phyloP scores from a whole-genome alignment of 2,888 invertebrate species.

The Xylocampa areola region DNA sequence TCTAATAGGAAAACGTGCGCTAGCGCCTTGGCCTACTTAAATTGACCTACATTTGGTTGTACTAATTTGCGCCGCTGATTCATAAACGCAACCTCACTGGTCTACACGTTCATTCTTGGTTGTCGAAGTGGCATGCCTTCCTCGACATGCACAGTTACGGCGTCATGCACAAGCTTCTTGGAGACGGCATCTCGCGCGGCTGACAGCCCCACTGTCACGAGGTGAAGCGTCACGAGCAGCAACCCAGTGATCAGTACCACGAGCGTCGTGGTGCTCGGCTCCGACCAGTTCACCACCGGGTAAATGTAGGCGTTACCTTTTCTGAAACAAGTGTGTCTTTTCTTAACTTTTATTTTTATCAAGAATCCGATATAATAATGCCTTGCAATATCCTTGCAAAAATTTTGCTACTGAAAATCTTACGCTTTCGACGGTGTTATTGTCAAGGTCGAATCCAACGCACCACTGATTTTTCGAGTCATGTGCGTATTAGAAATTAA shows the following conservation, averaged over 20 bases:
- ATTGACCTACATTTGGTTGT: no score
- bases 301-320: constrained; percentile 92
- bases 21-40: no score
- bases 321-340: constrained; percentile 75
- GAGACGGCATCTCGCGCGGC: constrained; percentile 80
- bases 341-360: background rate
- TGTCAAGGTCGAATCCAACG: no score
- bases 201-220: constrained; percentile 88
- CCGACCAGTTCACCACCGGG: constrained; percentile 93
- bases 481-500: no score
- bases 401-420: no score
- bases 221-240: constrained; percentile 91
- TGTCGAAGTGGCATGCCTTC: constrained; percentile 73
- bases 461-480: no score
- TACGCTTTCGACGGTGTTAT: no score
- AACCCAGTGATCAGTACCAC: constrained; percentile 91
- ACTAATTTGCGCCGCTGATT: background rate
- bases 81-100: background rate
- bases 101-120: constrained; percentile 42
- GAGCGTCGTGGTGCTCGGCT: constrained; percentile 89
- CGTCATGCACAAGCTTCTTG: constrained; percentile 61
- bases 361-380: no score
- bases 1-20: no score
- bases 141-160: constrained; percentile 60
- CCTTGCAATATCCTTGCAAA: no score